These are phyloP conservation scores for Micropoecilia bifurca DNA, from an alignment of 2,797 vertebrate genomes.

Conservation along the genomic window DNA sequence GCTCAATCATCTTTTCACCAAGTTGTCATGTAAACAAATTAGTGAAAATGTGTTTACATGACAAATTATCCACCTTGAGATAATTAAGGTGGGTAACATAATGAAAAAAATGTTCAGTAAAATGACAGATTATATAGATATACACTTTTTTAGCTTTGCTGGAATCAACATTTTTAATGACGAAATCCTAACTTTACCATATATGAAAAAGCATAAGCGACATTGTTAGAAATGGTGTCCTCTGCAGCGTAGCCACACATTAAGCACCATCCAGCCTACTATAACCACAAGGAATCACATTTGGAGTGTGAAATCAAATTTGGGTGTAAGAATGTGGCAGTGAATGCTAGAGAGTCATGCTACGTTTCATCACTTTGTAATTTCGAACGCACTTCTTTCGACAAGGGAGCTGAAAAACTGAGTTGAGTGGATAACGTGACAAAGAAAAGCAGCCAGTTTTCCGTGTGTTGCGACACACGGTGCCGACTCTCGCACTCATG, in stretches of 20 bases:
- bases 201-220: constrained; percentile 17
- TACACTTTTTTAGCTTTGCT: neutral
- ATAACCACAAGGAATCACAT: constrained; percentile 50
- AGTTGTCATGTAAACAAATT: neutral
- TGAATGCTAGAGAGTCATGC: constrained; percentile 25
- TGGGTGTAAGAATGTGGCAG: constrained; percentile 43
- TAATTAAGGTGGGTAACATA: neutral
- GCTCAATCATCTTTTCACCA: neutral
- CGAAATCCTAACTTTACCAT: constrained; percentile 7
- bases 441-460: constrained; percentile 30
- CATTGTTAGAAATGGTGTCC: constrained; percentile 28
- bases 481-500: constrained; percentile 13
- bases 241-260: constrained; percentile 26
- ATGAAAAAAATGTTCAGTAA: neutral
- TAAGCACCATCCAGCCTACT: constrained; percentile 22
- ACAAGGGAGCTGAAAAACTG: constrained; percentile 29
- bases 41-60: too few relatives aligned
- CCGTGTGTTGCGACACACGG: constrained; percentile 10
- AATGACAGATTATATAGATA: neutral
- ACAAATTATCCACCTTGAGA: too few relatives aligned
- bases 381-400: constrained; percentile 41
- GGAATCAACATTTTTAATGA: constrained; percentile 5
- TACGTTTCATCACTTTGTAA: constrained; percentile 59
- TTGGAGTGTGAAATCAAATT: constrained; percentile 63
- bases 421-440: constrained; percentile 31